These are phyloP conservation scores for Sebastiscus albofasciatus DNA, from an alignment of 2,797 vertebrate species.

Conservation along the genomic window DNA sequence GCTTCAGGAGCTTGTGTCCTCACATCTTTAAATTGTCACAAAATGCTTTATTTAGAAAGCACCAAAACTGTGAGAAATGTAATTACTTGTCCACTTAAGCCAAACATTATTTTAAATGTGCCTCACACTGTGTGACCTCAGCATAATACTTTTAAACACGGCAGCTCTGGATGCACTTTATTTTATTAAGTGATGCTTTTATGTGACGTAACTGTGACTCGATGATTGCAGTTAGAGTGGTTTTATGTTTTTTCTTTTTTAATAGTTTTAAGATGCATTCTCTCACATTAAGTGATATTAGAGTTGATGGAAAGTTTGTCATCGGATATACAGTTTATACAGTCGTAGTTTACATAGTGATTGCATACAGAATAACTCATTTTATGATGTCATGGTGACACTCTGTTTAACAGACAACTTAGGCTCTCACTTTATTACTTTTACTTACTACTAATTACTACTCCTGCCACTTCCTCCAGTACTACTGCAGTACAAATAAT, in stretches of 20 bases:
- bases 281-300: background rate
- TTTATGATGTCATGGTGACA: background rate
- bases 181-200: conserved; percentile 21
- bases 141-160: conserved; percentile 9
- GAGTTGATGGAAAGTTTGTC: background rate
- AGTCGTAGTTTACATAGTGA: background rate
- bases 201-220: conserved; percentile 5
- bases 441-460: background rate
- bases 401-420: background rate
- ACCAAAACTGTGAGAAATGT: conserved; percentile 3
- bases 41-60: background rate
- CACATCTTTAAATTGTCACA: background rate
- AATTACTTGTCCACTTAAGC: conserved; percentile 8
- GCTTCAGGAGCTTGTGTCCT: background rate
- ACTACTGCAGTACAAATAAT: background rate
- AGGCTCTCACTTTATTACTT: background rate
- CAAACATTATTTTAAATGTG: conserved; percentile 12
- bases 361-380: background rate
- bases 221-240: background rate
- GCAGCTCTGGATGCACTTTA: background rate
- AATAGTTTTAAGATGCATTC: background rate
- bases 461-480: background rate
- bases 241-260: background rate
- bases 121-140: conserved; percentile 7
- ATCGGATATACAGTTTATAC: background rate